Conservation (phyloP, 2,797 vertebrate genomes). For the Gobionotothen gibberifrons region DNA sequence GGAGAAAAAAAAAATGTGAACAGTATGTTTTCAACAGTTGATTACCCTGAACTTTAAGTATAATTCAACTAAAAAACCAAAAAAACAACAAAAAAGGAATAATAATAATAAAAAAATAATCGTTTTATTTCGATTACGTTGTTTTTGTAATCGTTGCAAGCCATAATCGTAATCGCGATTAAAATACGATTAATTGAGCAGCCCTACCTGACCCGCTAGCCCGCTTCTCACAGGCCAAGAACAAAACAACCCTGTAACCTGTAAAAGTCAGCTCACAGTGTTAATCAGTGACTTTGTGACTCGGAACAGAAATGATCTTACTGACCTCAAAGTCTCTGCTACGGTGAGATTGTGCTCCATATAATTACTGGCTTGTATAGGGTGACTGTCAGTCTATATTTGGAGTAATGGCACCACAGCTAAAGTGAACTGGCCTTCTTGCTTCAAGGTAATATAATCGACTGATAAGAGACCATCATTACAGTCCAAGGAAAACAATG, state of each 20-base stretch:
- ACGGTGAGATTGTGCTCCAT: slow-evolving; percentile 21
- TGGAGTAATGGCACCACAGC: slow-evolving; percentile 58
- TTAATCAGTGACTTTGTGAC: slow-evolving; percentile 63
- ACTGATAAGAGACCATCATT: slow-evolving; percentile 61
- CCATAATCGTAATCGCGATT: no score
- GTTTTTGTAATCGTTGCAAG: no score
- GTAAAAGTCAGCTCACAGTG: slow-evolving; percentile 22
- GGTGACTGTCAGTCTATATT: slow-evolving; percentile 57
- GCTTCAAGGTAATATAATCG: slow-evolving; percentile 48
- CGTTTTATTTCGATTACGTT: no score
- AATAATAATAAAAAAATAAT: no score
- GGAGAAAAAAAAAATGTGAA: no score
- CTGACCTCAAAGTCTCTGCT: slow-evolving; percentile 47
- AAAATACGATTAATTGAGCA: no score
- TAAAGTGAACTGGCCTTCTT: slow-evolving; percentile 59
- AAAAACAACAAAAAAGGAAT: no score
- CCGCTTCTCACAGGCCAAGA: not conserved
- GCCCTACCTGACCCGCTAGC: not conserved
- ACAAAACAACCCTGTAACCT: slow-evolving; percentile 21
- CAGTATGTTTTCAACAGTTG: no score
- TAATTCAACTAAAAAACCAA: no score
- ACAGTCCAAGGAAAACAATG: slow-evolving; percentile 56
- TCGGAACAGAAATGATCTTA: slow-evolving; percentile 31
- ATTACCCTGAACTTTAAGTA: no score
- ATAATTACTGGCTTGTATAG: slow-evolving; percentile 45